Percentiles rank a stretch among this genome's conserved stretches.
These are phyloP conservation scores for Dendroctonus ponderosae DNA, from an alignment of 1,140 invertebrate species.

Conservation along the genomic window DNA sequence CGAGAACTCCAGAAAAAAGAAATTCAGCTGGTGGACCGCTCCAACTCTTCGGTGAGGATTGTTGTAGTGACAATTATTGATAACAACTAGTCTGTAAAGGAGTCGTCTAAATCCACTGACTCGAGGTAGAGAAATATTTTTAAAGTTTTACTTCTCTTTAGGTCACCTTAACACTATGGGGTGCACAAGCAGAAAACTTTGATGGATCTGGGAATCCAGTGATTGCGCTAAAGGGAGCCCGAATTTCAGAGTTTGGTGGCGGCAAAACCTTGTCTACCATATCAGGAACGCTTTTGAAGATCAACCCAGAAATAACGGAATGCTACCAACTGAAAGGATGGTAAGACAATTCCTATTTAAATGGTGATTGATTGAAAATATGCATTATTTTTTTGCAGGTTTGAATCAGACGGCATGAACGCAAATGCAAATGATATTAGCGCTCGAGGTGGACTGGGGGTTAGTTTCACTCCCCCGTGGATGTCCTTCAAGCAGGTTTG, in stretches of 20 bases:
- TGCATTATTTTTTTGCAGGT: conserved; percentile 8
- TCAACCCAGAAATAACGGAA: conserved; percentile 89
- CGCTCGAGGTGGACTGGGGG: conserved; percentile 54
- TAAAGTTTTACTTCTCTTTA: conserved; percentile 40
- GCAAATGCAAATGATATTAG: conserved; percentile 65
- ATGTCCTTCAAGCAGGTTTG: conserved; percentile 68
- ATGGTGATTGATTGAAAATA: not conserved
- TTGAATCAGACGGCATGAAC: conserved; percentile 59
- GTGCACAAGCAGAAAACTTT: conserved; percentile 80
- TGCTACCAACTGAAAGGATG: conserved; percentile 84
- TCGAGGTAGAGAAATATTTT: not conserved
- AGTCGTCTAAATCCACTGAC: too few species aligned
- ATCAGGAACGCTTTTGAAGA: conserved; percentile 61
- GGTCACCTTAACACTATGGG: conserved; percentile 75
- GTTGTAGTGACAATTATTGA: too few species aligned
- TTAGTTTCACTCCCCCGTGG: conserved; percentile 57
- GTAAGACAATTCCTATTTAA: conserved; percentile 66
- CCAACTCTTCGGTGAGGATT: conserved; percentile 68
- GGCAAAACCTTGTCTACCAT: conserved; percentile 68
- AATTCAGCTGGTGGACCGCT: conserved; percentile 82
- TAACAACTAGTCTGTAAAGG: too few species aligned
- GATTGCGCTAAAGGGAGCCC: conserved; percentile 76
- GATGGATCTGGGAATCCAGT: conserved; percentile 74
- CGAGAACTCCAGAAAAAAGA: conserved; percentile 90
- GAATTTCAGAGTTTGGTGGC: conserved; percentile 71